Percentiles rank a stretch among this genome's conserved stretches.
Evolutionary conservation across 2,797 vertebrate genomes (phyloP).

Genomic region (Lagorchestes hirsutus): DNA sequence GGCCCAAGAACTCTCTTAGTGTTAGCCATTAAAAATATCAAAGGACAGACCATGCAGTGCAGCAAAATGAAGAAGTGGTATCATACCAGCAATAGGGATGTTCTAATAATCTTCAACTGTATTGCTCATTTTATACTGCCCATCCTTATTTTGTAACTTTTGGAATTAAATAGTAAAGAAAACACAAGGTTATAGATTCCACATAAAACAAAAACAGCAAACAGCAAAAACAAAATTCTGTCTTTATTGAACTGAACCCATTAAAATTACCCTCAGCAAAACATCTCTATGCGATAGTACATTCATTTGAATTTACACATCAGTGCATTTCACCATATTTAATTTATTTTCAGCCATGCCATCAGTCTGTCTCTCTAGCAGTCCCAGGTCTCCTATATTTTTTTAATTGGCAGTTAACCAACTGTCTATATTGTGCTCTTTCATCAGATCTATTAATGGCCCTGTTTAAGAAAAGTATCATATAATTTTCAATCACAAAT

Average conservation of each 20-base stretch:
- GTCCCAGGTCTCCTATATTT: conserved; percentile 15
- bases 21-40: background rate
- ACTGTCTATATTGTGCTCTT: background rate
- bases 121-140: conserved; percentile 3
- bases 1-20: background rate
- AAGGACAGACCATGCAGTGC: background rate
- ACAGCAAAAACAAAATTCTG: background rate
- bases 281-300: background rate
- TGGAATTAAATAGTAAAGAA: background rate
- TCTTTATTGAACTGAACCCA: background rate
- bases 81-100: background rate
- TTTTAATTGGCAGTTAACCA: conserved; percentile 48
- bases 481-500: conserved; percentile 30
- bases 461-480: conserved; percentile 16
- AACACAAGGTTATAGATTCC: background rate
- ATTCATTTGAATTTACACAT: conserved; percentile 42
- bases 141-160: background rate
- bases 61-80: background rate
- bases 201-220: background rate
- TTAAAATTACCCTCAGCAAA: conserved; percentile 40
- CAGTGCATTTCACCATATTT: background rate
- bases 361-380: conserved; percentile 16
- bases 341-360: conserved; percentile 49
- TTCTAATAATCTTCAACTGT: background rate
- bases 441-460: conserved; percentile 24